Evolutionary conservation across 2,797 vertebrate genomes (phyloP).

Genomic region (Cyprinodon diabolis): DNA sequence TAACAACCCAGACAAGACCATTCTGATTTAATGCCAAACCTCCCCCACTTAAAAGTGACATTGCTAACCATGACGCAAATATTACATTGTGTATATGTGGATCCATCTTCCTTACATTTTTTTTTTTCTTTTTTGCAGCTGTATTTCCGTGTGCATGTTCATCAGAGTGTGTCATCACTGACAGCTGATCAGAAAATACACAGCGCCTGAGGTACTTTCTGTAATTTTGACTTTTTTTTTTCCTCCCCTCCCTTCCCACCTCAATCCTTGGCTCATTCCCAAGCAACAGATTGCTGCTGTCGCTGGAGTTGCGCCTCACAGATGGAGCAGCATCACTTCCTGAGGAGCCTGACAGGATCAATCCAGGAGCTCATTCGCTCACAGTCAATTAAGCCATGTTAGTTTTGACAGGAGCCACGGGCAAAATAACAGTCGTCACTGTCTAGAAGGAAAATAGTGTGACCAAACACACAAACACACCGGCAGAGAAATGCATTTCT

Average conservation of each 20-base stretch:
- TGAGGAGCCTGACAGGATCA: constrained; percentile 80
- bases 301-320: constrained; percentile 76
- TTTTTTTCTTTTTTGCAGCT: constrained; percentile 5
- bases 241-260: constrained; percentile 1
- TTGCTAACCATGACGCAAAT: constrained; percentile 75
- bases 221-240: constrained; percentile 64
- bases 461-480: constrained; percentile 60
- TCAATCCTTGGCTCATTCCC: constrained; percentile 72
- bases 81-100: constrained; percentile 59
- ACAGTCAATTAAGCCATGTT: constrained; percentile 84
- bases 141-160: constrained; percentile 47
- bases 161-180: constrained; percentile 70
- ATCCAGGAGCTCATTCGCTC: constrained; percentile 79
- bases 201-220: constrained; percentile 72
- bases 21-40: constrained; percentile 61
- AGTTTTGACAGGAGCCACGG: constrained; percentile 81
- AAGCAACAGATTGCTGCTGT: constrained; percentile 81
- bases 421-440: constrained; percentile 80
- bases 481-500: constrained; percentile 55
- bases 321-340: constrained; percentile 79
- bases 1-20: constrained; percentile 70
- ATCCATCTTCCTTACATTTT: constrained; percentile 29
- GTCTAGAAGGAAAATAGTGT: constrained; percentile 75
- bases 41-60: constrained; percentile 62
- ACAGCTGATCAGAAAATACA: constrained; percentile 76